Conservation (phyloP, 2,888 invertebrate species). For the Hymenopus coronatus region DNA sequence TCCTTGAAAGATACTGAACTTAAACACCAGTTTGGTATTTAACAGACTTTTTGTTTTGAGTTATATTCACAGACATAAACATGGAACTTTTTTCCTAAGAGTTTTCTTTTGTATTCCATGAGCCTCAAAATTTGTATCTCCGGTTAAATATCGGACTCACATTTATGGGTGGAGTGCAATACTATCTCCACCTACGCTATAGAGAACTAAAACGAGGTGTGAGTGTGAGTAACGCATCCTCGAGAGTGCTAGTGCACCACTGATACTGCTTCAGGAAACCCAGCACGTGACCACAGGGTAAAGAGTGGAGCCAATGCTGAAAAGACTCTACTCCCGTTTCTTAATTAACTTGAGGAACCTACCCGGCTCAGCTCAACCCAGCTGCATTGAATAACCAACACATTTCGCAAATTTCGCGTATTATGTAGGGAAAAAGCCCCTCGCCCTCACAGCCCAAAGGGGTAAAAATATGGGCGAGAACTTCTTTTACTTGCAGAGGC, state of each 20-base stretch:
- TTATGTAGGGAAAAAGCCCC: not conserved
- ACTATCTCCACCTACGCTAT: too few species aligned
- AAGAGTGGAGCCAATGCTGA: not conserved
- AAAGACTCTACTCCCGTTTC: not conserved
- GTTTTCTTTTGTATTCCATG: too few species aligned
- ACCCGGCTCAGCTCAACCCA: not conserved
- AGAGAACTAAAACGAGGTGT: too few species aligned
- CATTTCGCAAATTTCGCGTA: not conserved
- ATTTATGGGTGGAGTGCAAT: too few species aligned
- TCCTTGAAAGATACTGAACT: too few species aligned
- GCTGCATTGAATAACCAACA: not conserved
- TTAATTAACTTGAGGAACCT: not conserved
- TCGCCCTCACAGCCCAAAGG: not conserved
- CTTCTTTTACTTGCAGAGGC: not conserved
- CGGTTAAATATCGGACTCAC: too few species aligned
- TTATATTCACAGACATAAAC: too few species aligned
- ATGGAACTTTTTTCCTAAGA: too few species aligned
- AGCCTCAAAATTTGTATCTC: too few species aligned
- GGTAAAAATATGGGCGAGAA: not conserved
- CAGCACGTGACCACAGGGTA: not conserved
- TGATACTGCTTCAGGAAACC: not conserved
- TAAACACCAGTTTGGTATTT: too few species aligned
- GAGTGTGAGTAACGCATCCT: too few species aligned
- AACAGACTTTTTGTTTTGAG: too few species aligned
- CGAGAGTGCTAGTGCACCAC: not conserved